Conservation (phyloP, 2,888 invertebrate genomes). For the Drosophila aldrichi region DNA sequence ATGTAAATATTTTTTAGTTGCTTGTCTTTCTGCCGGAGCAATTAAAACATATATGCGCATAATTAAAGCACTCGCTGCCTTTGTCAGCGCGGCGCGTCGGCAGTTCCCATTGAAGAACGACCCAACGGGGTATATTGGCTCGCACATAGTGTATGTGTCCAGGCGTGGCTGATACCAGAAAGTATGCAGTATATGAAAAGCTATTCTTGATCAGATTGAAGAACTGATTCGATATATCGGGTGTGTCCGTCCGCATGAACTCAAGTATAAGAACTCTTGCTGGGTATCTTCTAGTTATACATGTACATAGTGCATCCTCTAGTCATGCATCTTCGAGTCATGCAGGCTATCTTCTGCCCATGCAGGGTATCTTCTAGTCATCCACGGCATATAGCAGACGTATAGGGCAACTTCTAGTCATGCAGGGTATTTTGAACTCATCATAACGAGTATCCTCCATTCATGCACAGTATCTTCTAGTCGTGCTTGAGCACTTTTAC, state of each 20-base stretch:
- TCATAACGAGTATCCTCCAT: no score
- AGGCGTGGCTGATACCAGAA: not conserved
- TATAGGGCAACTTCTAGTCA: not conserved
- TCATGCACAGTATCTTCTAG: no score
- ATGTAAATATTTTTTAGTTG: slow-evolving; percentile 52
- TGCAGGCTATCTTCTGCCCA: not conserved
- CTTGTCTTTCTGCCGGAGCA: slow-evolving; percentile 34
- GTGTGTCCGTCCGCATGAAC: no score
- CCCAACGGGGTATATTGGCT: not conserved
- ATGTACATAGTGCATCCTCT: rapidly evolving
- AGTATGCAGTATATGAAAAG: not conserved
- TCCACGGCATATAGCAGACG: not conserved
- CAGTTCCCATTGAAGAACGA: not conserved
- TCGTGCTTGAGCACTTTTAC: not conserved
- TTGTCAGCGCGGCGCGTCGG: slow-evolving; percentile 18
- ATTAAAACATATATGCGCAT: slow-evolving; percentile 61
- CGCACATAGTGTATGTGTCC: no score
- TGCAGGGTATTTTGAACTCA: not conserved
- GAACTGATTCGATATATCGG: no score
- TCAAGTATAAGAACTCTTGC: not conserved
- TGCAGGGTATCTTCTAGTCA: not conserved
- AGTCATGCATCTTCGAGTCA: not conserved
- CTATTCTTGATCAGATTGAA: no score
- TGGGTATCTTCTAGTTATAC: not conserved
- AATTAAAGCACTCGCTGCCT: slow-evolving; percentile 49